phyloP scores from a whole-genome alignment of 2,888 invertebrate genomes.

The Caenorhabditis japonica region DNA sequence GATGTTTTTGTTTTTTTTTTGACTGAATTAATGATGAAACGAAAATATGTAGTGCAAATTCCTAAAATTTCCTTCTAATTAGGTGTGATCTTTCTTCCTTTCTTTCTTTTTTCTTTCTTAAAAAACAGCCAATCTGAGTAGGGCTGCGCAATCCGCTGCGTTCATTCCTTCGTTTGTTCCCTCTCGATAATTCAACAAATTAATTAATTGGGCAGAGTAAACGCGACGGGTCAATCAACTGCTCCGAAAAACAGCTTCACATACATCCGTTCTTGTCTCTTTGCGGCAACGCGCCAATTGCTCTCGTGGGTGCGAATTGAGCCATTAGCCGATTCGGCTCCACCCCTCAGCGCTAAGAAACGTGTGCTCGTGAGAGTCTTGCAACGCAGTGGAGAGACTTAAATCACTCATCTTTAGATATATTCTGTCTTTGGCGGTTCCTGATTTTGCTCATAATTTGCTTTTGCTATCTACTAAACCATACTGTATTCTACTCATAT shows the following conservation, averaged over 20 bases:
- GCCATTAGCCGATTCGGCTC: constrained; percentile 55
- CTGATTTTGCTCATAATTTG: constrained; percentile 26
- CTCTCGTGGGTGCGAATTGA: constrained; percentile 54
- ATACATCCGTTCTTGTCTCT: constrained; percentile 51
- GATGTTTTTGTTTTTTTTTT: constrained; percentile 22
- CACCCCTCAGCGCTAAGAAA: constrained; percentile 50
- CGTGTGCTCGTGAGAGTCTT: constrained; percentile 41
- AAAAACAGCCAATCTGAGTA: too few relatives aligned
- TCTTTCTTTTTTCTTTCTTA: neutral
- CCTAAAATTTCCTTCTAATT: too few relatives aligned
- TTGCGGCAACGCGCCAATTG: constrained; percentile 47
- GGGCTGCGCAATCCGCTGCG: constrained; percentile 12
- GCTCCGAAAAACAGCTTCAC: constrained; percentile 49
- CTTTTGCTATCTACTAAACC: neutral
- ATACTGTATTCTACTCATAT: neutral
- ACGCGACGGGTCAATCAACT: constrained; percentile 29
- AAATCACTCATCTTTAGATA: constrained; percentile 50
- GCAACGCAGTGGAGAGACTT: constrained; percentile 42
- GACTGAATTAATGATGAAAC: too few relatives aligned
- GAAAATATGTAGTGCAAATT: too few relatives aligned
- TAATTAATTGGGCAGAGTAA: constrained; percentile 46
- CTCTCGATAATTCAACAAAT: constrained; percentile 49
- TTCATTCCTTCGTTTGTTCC: too few relatives aligned
- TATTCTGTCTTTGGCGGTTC: too few relatives aligned
- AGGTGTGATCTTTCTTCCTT: too few relatives aligned